Percentiles rank a stretch among this genome's conserved stretches.
phyloP scores from a whole-genome alignment of 2,797 vertebrate genomes.

The Bradypus variegatus region DNA sequence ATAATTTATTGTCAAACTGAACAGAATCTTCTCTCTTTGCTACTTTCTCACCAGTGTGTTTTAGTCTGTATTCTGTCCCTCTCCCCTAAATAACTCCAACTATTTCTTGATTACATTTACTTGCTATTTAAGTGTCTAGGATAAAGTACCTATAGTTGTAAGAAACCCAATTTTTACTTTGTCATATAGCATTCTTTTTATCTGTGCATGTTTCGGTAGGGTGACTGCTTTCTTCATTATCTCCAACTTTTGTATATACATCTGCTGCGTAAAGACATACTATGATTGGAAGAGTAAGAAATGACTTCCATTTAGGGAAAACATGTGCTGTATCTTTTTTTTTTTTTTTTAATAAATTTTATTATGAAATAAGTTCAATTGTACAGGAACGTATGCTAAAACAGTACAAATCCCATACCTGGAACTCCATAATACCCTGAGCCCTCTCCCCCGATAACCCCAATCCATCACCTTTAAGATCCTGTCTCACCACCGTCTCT shows the following conservation, averaged over 20 bases:
- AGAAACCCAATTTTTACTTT: background rate
- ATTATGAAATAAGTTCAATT: too few relatives aligned
- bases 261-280: background rate
- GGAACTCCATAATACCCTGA: too few relatives aligned
- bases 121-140: background rate
- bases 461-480: too few relatives aligned
- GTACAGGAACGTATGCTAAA: too few relatives aligned
- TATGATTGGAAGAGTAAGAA: background rate
- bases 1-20: constrained; percentile 42
- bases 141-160: background rate
- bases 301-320: constrained; percentile 23
- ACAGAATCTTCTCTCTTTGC: constrained; percentile 22
- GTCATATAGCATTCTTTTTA: background rate
- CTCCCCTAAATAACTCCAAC: background rate
- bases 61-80: constrained; percentile 8
- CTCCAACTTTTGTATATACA: background rate
- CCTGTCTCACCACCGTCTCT: too few relatives aligned
- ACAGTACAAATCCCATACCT: too few relatives aligned
- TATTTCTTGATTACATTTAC: constrained; percentile 1
- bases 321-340: too few relatives aligned
- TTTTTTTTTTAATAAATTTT: too few relatives aligned
- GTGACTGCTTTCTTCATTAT: constrained; percentile 24
- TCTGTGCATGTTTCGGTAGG: background rate
- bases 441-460: too few relatives aligned
- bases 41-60: constrained; percentile 25